phyloP scores from a whole-genome alignment of 1,140 invertebrate genomes.

The Cotesia typhae region DNA sequence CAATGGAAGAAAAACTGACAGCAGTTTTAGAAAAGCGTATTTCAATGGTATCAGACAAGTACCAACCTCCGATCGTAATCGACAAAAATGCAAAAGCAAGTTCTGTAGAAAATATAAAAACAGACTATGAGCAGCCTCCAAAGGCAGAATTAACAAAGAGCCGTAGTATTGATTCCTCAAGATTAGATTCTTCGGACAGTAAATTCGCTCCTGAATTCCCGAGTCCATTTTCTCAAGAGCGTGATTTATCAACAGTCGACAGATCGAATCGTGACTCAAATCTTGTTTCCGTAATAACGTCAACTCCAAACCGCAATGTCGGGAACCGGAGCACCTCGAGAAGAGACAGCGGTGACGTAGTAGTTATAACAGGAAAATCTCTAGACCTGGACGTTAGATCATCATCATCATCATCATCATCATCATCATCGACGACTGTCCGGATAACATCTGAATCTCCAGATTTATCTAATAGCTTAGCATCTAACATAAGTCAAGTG shows the following conservation, averaged over 20 bases:
- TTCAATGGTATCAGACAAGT: constrained; percentile 45
- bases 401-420: constrained; percentile 69
- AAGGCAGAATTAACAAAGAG: constrained; percentile 50
- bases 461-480: constrained; percentile 74
- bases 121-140: constrained; percentile 33
- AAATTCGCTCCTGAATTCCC: constrained; percentile 31
- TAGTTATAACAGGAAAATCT: constrained; percentile 58
- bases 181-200: constrained; percentile 56
- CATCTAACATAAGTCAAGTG: constrained; percentile 76
- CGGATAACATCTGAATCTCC: constrained; percentile 68
- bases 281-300: constrained; percentile 61
- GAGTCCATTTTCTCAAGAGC: constrained; percentile 13
- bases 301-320: constrained; percentile 50
- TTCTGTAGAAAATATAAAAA: constrained; percentile 58
- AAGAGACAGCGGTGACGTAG: constrained; percentile 56
- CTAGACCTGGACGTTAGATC: constrained; percentile 50
- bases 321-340: constrained; percentile 54
- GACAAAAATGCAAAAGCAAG: constrained; percentile 50
- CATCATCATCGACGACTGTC: constrained; percentile 69
- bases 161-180: constrained; percentile 55
- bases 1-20: constrained; percentile 62
- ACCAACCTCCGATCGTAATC: constrained; percentile 36
- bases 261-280: constrained; percentile 35
- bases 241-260: constrained; percentile 43
- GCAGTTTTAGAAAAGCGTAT: constrained; percentile 61